phyloP scores from a whole-genome alignment of 2,888 invertebrate genomes.

The Hartigia nigra region DNA sequence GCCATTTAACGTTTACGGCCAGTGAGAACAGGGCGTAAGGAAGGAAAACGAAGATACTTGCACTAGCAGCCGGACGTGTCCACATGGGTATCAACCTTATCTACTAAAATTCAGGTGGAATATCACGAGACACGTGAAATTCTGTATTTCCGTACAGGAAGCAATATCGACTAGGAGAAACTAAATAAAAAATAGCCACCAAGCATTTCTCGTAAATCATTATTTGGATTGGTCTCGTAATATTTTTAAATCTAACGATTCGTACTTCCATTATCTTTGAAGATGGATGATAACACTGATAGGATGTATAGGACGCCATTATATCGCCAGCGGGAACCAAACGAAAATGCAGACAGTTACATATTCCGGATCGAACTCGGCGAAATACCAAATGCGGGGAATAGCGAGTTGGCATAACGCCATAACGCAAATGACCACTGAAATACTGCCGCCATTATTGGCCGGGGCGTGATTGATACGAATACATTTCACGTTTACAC shows the following conservation, averaged over 20 bases:
- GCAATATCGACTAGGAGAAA: neutral
- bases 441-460: conserved; percentile 20
- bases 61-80: neutral
- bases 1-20: conserved; percentile 27
- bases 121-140: neutral
- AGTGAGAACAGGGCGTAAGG: conserved; percentile 12
- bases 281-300: neutral
- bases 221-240: neutral
- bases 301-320: neutral
- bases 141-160: neutral
- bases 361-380: neutral
- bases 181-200: neutral
- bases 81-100: neutral
- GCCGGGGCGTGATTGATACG: conserved; percentile 22
- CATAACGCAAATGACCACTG: conserved; percentile 21
- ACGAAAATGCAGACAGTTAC: conserved; percentile 1
- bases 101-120: neutral
- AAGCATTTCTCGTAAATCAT: neutral
- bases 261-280: neutral
- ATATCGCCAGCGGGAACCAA: neutral
- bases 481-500: conserved; percentile 15
- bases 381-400: neutral
- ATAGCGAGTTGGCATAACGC: conserved; percentile 16
- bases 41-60: neutral
- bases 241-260: neutral